A percentile compares a stretch with the other conserved stretches of the same genome.
Conservation (phyloP, 2,888 invertebrate species). For the Tipula vernalis region DNA sequence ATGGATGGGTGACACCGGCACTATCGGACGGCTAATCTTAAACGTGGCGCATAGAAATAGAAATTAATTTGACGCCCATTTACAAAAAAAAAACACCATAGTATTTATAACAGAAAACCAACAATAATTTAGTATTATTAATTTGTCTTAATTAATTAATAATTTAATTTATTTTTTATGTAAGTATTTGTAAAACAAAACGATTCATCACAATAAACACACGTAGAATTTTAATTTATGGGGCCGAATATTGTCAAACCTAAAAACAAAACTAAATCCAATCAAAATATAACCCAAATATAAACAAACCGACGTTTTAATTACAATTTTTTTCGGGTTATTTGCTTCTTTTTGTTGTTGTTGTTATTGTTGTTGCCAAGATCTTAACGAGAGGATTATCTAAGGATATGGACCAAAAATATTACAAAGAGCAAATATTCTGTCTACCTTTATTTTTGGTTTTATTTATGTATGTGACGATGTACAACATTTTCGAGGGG, state of each 20-base stretch:
- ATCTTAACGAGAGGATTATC: background rate
- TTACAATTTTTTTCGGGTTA: background rate
- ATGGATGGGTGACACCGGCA: conserved; percentile 83
- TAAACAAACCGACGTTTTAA: background rate
- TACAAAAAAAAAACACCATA: background rate
- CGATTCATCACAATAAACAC: background rate
- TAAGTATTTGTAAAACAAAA: background rate
- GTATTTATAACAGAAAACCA: background rate
- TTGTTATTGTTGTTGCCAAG: background rate
- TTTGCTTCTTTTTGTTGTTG: background rate
- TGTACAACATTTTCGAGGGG: background rate
- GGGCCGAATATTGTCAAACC: background rate
- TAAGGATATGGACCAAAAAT: background rate
- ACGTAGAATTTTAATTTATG: background rate
- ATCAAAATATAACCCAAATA: background rate
- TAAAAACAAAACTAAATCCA: background rate
- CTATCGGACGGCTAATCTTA: conserved; percentile 63
- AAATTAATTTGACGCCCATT: background rate
- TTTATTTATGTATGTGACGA: background rate
- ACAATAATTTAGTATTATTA: background rate
- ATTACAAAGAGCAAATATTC: background rate
- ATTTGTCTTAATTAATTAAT: background rate
- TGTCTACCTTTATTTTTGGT: background rate
- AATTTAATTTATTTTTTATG: background rate
- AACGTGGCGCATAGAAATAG: background rate